Evolutionary conservation across 2,113 vertebrate genomes (phyloP).

Genomic region (Urocitellus parryii): DNA sequence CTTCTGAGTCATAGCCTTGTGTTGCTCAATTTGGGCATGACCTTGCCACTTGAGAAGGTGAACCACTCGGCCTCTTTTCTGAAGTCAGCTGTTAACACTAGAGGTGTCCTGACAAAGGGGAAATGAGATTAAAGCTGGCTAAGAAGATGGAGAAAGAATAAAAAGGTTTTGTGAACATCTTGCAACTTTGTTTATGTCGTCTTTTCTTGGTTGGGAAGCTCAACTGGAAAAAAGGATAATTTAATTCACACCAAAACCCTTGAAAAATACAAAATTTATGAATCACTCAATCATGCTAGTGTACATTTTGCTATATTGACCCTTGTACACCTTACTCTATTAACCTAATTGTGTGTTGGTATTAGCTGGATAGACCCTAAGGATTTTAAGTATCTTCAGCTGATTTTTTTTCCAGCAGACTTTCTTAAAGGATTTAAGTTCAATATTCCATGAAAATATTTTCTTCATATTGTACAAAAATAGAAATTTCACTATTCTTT

Average conservation of each 20-base stretch:
- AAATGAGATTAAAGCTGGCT: conserved; percentile 79
- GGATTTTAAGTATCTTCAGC: background rate
- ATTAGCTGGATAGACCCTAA: conserved; percentile 34
- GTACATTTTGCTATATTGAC: background rate
- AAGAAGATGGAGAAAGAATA: conserved; percentile 70
- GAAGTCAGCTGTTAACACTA: conserved; percentile 47
- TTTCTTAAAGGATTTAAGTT: conserved; percentile 59
- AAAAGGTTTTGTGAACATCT: background rate
- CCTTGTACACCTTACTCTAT: background rate
- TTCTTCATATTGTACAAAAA: conserved; percentile 11
- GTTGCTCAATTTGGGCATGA: background rate
- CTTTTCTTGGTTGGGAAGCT: conserved; percentile 14
- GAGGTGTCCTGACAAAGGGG: conserved; percentile 77
- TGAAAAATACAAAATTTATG: conserved; percentile 4
- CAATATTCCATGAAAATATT: background rate
- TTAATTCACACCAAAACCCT: background rate
- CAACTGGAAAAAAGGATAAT: background rate
- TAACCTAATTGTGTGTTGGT: conserved; percentile 3
- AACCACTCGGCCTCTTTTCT: conserved; percentile 50
- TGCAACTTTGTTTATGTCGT: background rate
- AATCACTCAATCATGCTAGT: background rate
- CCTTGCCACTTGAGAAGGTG: conserved; percentile 62
- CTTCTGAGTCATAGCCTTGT: background rate
- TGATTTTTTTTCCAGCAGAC: background rate
- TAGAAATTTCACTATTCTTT: conserved; percentile 34